These are phyloP conservation scores for Axinella damicornis DNA, from an alignment of 37 sponge, comb jelly and placozoan genomes.

Conservation along the genomic window DNA sequence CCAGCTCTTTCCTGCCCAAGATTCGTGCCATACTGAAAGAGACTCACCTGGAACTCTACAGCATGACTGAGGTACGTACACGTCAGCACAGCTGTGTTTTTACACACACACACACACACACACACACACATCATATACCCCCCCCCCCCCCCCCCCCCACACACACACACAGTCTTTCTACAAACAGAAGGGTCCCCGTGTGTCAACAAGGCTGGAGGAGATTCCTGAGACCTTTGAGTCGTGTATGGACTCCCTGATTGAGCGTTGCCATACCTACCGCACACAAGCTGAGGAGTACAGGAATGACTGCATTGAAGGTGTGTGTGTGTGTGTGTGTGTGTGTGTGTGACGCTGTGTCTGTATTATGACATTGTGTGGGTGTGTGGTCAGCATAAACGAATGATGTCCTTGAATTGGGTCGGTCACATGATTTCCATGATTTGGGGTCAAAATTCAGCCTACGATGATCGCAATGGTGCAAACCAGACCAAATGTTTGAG, in stretches of 20 bases:
- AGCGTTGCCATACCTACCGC: conserved; percentile 66
- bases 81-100: no score
- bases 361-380: no score
- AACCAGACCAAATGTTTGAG: no score
- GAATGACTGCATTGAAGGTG: conserved; percentile 81
- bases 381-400: no score
- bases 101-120: no score
- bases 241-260: conserved; percentile 65
- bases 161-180: conserved; percentile 44
- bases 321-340: neutral
- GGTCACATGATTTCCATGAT: no score
- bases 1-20: conserved; percentile 68
- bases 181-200: conserved; percentile 21
- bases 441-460: no score
- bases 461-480: no score
- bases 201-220: conserved; percentile 18
- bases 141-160: no score
- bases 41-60: conserved; percentile 44
- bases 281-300: conserved; percentile 84
- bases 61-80: conserved; percentile 48
- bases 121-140: no score
- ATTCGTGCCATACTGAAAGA: conserved; percentile 54
- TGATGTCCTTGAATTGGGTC: no score
- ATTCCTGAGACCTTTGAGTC: conserved; percentile 65
- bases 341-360: no score